Base-by-base conservation (phyloP, 2,113 vertebrate genomes). In the Sus scrofa region DNA sequence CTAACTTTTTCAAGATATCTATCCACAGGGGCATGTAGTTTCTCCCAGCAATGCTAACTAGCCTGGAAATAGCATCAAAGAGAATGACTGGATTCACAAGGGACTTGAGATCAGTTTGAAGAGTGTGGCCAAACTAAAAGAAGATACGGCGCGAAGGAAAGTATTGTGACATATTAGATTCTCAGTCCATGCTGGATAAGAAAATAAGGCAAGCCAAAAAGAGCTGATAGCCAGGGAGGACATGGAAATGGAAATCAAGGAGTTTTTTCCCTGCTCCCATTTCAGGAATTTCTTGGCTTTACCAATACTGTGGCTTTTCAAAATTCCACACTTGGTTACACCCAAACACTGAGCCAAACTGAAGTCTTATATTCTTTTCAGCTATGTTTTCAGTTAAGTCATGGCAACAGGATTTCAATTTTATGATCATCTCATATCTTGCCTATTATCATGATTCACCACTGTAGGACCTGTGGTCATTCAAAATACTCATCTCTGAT, bases 401-500 rank as follows among this genome's bases (percentile, higher is more conserved):
- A 91, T 37, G n/a, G 12, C 65, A 62, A 92, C 9, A 60, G 22
- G 56, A 87, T 71, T 83, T 78, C 1, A 44, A 54, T 52, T 77
- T 89, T 89, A 63, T 22, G 44, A 73, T 74, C 6, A 78, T 58
- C 19, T 82, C 12, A 22, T 79, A 95, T 93, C 84, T 89, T 18
- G 78, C 24, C 27, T 68, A 10, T 18, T 71, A 27, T 58, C 34
- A 60, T 65, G 10, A 74, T 86, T 83, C 3, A n/a, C 19, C 54
- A 73, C 20, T 37, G 0, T 44, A 71, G 62, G 44, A 60, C 20
- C 54, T 56, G 22, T 58, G 54, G 26, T 77, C 83, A 85, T 56
- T 96, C 56, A 75, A 92, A 94, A 78, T 74, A 81, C 16, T 85
- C 34, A 73, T 54, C 60, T 85, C 9, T 71, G 71, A 86, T 88